These are phyloP conservation scores for Meloidogyne exigua DNA, from an alignment of 1,140 invertebrate species.

Conservation along the genomic window DNA sequence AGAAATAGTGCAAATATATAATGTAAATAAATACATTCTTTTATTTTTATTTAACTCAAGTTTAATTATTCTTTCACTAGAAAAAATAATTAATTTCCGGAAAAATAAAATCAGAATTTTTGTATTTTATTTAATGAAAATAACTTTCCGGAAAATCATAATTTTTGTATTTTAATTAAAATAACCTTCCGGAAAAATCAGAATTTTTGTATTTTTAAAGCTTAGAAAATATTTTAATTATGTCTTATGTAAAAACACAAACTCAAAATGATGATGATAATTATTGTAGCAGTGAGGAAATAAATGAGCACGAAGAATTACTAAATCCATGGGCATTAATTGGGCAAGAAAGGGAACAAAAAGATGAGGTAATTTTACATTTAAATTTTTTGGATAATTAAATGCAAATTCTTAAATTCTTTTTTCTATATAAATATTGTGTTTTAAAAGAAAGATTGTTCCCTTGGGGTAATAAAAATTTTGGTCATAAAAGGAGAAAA, in stretches of 20 bases:
- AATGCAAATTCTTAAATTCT: too few relatives aligned
- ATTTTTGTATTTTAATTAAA: too few relatives aligned
- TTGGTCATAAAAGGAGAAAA: background rate
- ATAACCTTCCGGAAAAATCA: too few relatives aligned
- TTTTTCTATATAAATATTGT: background rate
- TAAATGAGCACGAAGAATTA: constrained; percentile 4
- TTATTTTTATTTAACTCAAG: too few relatives aligned
- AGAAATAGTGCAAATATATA: too few relatives aligned
- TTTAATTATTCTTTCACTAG: too few relatives aligned
- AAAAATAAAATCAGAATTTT: too few relatives aligned
- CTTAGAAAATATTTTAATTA: background rate
- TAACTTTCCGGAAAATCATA: too few relatives aligned
- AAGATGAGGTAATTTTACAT: background rate
- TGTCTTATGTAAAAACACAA: background rate
- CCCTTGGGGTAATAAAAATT: constrained; percentile 2
- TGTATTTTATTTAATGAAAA: too few relatives aligned
- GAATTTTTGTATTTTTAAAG: too few relatives aligned
- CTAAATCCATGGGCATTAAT: background rate
- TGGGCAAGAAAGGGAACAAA: background rate
- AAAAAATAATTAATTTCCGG: too few relatives aligned
- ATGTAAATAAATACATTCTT: too few relatives aligned
- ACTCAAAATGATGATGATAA: background rate
- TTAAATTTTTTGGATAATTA: background rate
- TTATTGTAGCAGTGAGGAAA: background rate
- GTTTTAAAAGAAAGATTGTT: background rate